Conservation (phyloP, 2,888 invertebrate genomes). For the Phortica magna region DNA sequence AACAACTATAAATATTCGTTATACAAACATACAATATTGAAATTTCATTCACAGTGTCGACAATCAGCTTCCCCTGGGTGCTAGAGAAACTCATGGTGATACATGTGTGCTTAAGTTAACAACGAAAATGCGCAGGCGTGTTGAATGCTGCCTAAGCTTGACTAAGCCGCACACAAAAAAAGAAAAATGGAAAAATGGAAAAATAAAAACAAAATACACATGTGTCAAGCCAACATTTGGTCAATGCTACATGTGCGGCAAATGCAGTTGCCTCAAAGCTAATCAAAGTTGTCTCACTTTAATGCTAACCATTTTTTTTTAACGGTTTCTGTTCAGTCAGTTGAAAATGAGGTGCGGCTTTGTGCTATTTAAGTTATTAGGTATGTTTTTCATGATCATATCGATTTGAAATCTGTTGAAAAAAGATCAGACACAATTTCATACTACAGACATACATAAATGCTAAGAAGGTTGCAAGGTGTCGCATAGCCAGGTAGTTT, state of each 20-base stretch:
- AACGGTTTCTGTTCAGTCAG: constrained; percentile 8
- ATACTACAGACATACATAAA: no score
- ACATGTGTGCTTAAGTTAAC: no score
- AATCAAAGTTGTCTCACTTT: constrained; percentile 14
- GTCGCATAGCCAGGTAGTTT: no score
- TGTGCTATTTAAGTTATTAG: background rate
- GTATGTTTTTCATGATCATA: no score
- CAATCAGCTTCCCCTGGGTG: background rate
- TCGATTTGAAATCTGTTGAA: no score
- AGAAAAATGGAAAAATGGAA: constrained; percentile 1
- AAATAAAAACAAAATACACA: constrained; percentile 9
- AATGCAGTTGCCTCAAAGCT: background rate
- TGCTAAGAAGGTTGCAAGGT: no score
- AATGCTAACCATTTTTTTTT: constrained; percentile 2
- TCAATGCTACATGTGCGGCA: constrained; percentile 26
- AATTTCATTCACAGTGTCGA: background rate
- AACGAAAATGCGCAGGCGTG: constrained; percentile 22
- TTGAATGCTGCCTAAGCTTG: constrained; percentile 7
- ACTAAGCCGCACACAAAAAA: constrained; percentile 3
- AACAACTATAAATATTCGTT: background rate
- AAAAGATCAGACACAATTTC: no score
- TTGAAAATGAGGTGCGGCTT: constrained; percentile 26
- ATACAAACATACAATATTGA: background rate
- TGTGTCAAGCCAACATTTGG: constrained; percentile 9
- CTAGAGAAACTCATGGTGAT: background rate